phyloP scores from a whole-genome alignment of 2,797 vertebrate genomes.

The Acanthis flammea region DNA sequence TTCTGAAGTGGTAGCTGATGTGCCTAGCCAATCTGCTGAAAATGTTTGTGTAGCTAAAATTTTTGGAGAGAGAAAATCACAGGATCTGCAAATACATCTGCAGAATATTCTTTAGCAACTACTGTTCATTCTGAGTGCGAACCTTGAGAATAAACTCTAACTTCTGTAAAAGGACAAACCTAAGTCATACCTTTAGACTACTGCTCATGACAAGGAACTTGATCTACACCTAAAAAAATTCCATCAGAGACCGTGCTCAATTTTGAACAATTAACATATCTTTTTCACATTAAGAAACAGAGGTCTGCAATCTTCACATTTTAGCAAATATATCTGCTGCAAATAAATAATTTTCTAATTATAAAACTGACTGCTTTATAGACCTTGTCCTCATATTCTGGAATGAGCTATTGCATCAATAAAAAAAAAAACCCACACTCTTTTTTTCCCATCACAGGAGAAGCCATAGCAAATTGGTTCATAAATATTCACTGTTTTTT shows the following conservation, averaged over 20 bases:
- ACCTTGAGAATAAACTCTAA: neutral
- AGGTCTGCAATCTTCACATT: neutral
- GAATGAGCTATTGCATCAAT: slow-evolving; percentile 28
- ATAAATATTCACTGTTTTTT: slow-evolving; percentile 61
- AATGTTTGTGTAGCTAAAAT: slow-evolving; percentile 20
- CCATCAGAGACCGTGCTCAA: neutral
- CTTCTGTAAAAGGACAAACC: neutral
- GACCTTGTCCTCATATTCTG: slow-evolving; percentile 19
- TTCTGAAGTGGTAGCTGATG: slow-evolving; percentile 50
- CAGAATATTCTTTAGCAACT: neutral
- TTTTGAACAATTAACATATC: neutral
- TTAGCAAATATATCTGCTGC: neutral
- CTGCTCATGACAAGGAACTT: neutral
- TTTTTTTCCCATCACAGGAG: neutral
- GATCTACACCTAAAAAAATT: neutral
- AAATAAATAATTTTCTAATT: slow-evolving; percentile 58
- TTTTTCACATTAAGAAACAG: neutral
- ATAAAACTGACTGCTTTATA: slow-evolving; percentile 40
- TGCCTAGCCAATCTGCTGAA: slow-evolving; percentile 16
- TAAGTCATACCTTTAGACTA: neutral
- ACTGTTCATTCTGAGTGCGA: neutral
- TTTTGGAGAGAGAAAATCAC: slow-evolving; percentile 49
- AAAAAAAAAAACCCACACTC: neutral
- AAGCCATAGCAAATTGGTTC: slow-evolving; percentile 43
- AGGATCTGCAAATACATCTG: slow-evolving; percentile 34